Evolutionary conservation across 2,888 invertebrate genomes (phyloP).

Genomic region (Cactoblastis cactorum): DNA sequence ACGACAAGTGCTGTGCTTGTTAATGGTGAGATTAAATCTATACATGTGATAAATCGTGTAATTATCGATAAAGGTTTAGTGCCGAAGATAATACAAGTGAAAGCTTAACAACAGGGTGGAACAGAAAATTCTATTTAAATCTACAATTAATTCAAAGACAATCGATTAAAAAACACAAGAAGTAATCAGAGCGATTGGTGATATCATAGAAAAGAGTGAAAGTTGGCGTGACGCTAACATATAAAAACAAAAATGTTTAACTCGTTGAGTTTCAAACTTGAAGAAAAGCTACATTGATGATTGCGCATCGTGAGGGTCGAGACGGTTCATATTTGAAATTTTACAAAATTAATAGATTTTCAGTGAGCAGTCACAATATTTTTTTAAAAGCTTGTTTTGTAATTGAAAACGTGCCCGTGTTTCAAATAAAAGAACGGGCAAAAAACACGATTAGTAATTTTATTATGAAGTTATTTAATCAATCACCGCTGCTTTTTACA

Average conservation of each 20-base stretch:
- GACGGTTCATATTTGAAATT: constrained; percentile 3
- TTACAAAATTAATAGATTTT: neutral
- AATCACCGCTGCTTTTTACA: neutral
- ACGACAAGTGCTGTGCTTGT: constrained; percentile 36
- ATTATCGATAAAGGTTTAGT: constrained; percentile 17
- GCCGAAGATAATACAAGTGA: constrained; percentile 33
- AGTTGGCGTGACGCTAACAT: constrained; percentile 41
- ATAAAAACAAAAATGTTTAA: constrained; percentile 38
- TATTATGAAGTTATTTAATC: neutral
- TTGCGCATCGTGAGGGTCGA: constrained; percentile 7
- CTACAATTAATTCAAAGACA: constrained; percentile 39
- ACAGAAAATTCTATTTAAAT: constrained; percentile 27
- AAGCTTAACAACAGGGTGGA: constrained; percentile 29
- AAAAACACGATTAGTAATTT: neutral
- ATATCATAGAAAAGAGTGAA: constrained; percentile 59
- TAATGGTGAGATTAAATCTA: constrained; percentile 33
- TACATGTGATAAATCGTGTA: constrained; percentile 18
- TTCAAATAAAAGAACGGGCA: neutral
- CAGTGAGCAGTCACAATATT: neutral
- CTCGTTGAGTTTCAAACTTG: constrained; percentile 24
- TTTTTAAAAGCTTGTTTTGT: neutral
- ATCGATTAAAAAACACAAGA: constrained; percentile 44
- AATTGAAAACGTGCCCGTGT: neutral
- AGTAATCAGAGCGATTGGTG: constrained; percentile 48
- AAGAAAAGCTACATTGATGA: constrained; percentile 10